Percentiles rank a stretch among this genome's conserved stretches.
Conservation (phyloP, 2,113 vertebrate genomes). For the Lagopus leucura region DNA sequence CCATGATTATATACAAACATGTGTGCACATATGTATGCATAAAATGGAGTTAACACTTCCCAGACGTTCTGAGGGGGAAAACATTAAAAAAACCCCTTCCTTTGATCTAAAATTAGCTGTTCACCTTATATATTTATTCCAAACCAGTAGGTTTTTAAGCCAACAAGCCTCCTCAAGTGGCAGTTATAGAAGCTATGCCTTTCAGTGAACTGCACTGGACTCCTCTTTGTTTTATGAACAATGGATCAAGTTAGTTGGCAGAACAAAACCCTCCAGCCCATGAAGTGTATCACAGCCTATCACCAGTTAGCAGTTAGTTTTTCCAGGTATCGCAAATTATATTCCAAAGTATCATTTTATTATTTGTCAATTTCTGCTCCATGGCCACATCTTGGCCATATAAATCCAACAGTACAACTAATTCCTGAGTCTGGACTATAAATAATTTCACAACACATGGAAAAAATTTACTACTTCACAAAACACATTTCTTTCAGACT, state of each 20-base stretch:
- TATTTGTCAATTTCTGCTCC: conserved; percentile 2
- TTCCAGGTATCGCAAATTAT: conserved; percentile 2
- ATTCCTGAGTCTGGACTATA: conserved; percentile 31
- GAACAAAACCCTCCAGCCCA: background rate
- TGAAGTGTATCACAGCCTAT: conserved; percentile 26
- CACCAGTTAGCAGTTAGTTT: background rate
- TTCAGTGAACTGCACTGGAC: background rate
- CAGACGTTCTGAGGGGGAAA: background rate
- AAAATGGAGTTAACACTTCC: background rate
- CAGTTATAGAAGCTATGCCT: background rate
- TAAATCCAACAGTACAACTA: background rate
- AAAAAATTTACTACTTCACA: conserved; percentile 50
- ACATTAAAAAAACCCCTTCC: background rate
- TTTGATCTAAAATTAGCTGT: conserved; percentile 13
- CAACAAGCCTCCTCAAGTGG: background rate
- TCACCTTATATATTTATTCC: background rate
- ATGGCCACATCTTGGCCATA: background rate
- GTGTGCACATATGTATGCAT: background rate
- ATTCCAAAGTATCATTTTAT: background rate
- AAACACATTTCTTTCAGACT: conserved; percentile 47
- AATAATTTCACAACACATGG: conserved; percentile 47
- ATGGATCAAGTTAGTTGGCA: background rate
- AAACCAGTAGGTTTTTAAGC: conserved; percentile 1
- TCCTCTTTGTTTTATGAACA: conserved; percentile 43
- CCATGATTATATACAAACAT: background rate